Conservation (phyloP, 2,797 vertebrate species). For the Denticeps clupeoides region DNA sequence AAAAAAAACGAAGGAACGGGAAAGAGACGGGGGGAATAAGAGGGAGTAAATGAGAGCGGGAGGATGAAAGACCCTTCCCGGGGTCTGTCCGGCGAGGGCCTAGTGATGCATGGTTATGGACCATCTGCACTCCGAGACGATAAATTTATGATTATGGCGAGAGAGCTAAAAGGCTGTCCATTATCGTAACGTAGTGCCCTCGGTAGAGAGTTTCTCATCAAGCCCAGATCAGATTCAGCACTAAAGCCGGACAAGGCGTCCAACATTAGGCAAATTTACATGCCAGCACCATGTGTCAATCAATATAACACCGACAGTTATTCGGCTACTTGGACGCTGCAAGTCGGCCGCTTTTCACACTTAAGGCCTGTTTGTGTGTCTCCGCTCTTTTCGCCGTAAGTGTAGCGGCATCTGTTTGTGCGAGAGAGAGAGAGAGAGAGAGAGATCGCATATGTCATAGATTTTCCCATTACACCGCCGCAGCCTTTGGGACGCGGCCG, state of each 20-base stretch:
- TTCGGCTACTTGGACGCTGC: conserved; percentile 22
- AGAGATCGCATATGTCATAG: conserved; percentile 8
- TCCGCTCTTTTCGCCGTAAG: not conserved
- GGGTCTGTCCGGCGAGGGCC: conserved; percentile 42
- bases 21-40: not conserved
- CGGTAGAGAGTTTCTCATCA: conserved; percentile 50
- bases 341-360: conserved; percentile 15
- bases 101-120: conserved; percentile 71
- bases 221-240: conserved; percentile 5
- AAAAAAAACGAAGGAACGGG: not conserved
- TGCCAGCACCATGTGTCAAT: conserved; percentile 38
- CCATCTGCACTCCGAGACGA: conserved; percentile 67
- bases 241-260: conserved; percentile 13
- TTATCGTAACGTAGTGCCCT: conserved; percentile 65
- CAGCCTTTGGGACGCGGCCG: too few relatives aligned
- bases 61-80: conserved; percentile 39
- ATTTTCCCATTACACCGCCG: conserved; percentile 42
- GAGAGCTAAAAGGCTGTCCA: conserved; percentile 66
- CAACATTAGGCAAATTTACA: conserved; percentile 41
- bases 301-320: conserved; percentile 32
- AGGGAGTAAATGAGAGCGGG: conserved; percentile 8
- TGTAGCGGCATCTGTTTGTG: too few relatives aligned
- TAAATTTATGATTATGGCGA: conserved; percentile 64
- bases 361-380: not conserved
- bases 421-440: too few relatives aligned